Evolutionary conservation across 2,888 invertebrate genomes (phyloP), one percentile per base, ranked within the genome.

Genomic region (Eucera pruinosa): DNA sequence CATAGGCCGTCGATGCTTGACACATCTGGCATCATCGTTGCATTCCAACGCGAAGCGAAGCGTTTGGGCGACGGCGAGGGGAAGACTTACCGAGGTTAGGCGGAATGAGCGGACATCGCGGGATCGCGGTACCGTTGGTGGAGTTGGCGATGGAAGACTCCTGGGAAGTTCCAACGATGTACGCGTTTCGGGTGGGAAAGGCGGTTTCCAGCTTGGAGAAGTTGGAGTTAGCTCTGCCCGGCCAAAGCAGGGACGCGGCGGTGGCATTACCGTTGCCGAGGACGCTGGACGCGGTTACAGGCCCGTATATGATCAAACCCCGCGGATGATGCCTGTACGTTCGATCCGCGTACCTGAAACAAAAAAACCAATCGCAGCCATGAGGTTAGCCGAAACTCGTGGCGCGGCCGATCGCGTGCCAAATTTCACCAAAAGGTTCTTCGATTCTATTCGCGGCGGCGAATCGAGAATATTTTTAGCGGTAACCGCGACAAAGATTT

Each of bases 1-100:
- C n/a, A n/a, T n/a, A n/a, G n/a, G n/a, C n/a, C n/a, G n/a, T n/a
- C n/a, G n/a, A n/a, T n/a, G n/a, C n/a, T n/a, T n/a, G n/a, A n/a
- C n/a, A n/a, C n/a, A n/a, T n/a, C n/a, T n/a, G n/a, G n/a, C n/a
- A n/a, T n/a, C n/a, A n/a, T n/a, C n/a, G n/a, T n/a, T n/a, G n/a
- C n/a, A n/a, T n/a, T n/a, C n/a, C n/a, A n/a, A n/a, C n/a, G n/a
- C n/a, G n/a, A n/a, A n/a, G n/a, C n/a, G n/a, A n/a, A n/a, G n/a
- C n/a, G n/a, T n/a, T n/a, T n/a, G n/a, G n/a, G n/a, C n/a, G n/a
- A n/a, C n/a, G n/a, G n/a, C n/a, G n/a, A n/a, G n/a, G n/a, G n/a
- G n/a, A n/a, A 13, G 15, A 90, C 93, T 94, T 91, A 95, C 95
- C 94, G 89, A 96, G 94, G 92, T 95, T 94, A 41, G 95, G 94